Base-by-base conservation (phyloP, 2,888 invertebrate genomes). In the Diploptera punctata region DNA sequence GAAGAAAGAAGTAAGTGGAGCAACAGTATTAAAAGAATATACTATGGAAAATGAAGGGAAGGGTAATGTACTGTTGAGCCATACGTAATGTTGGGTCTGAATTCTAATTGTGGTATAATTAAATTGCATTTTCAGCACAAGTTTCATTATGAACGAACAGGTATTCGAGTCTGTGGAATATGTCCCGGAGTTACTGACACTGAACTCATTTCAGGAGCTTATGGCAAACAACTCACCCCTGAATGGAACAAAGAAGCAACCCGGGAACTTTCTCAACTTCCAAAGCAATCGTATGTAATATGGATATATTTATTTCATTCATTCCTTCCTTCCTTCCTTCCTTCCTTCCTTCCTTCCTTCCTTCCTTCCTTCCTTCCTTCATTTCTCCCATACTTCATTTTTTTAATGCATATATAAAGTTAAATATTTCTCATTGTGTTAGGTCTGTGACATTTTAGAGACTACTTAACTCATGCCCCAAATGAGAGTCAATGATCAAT, bases 151-250 rank as follows among this genome's bases (percentile, higher is more conserved):
- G 81, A 83, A 1, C 81, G 82, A 70, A 85, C 83, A 16, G 86
- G 86, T 1, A 85, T 88, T 0, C 83, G 86, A 75, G 84, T 87
- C 1, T 80, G 87, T 10, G 85, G 83, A 0, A 79, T 87, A 24
- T 87, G 87, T 76, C 87, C 86, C 1, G 87, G 87, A 1, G 83
- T 85, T 52, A 87, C 87, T 1, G 81, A 84, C 49, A 85, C 86
- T 0, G 80, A 76, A 10, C 67, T 85, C 71, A 76, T 82, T 19
- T 78, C 80, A 65, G 78, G 82, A 44, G 73, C 77, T 5, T 75
- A 75, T 7, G 74, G 75, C 38, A 78, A 76, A 26, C 78, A 79
- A 18, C 77, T 80, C 76, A 79, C 77, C 9, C 75, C 75, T 1
- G 68, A 80, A 24, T 76, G 77, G 31, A 77, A 78, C 3, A 76